These are phyloP conservation scores for Charadrius vociferus DNA, from an alignment of 2,113 vertebrate species.

Conservation along the genomic window DNA sequence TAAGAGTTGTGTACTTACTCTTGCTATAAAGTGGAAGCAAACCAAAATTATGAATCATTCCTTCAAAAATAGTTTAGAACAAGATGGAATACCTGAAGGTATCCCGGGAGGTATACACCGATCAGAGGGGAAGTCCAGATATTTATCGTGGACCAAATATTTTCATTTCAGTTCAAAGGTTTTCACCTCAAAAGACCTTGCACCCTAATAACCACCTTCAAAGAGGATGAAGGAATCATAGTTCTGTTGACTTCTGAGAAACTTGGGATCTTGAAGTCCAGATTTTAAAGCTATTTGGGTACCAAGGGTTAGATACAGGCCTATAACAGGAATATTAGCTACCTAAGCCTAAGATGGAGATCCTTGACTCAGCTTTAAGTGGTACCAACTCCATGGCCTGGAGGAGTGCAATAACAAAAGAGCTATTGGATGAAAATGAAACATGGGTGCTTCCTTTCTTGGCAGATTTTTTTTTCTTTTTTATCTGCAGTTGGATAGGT, in stretches of 20 bases:
- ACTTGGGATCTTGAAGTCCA: not conserved
- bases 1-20: not conserved
- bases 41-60: not conserved
- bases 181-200: not conserved
- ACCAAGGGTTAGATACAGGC: not conserved
- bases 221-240: not conserved
- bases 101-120: not conserved
- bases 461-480: not conserved
- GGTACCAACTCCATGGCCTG: not conserved
- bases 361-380: not conserved
- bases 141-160: not conserved
- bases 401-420: not conserved
- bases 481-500: not conserved
- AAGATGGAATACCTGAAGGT: not conserved
- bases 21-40: not conserved
- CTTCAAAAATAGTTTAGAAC: not conserved
- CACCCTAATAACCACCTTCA: not conserved
- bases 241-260: not conserved
- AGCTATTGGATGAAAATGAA: not conserved
- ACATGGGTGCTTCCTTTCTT: not conserved
- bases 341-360: not conserved
- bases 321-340: not conserved
- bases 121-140: conserved; percentile 13
- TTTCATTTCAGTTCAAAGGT: not conserved
- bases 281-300: not conserved